A percentile compares a stretch with the other conserved stretches of the same genome.
phyloP scores from a whole-genome alignment of 2,888 invertebrate species.

The Oligia latruncula region DNA sequence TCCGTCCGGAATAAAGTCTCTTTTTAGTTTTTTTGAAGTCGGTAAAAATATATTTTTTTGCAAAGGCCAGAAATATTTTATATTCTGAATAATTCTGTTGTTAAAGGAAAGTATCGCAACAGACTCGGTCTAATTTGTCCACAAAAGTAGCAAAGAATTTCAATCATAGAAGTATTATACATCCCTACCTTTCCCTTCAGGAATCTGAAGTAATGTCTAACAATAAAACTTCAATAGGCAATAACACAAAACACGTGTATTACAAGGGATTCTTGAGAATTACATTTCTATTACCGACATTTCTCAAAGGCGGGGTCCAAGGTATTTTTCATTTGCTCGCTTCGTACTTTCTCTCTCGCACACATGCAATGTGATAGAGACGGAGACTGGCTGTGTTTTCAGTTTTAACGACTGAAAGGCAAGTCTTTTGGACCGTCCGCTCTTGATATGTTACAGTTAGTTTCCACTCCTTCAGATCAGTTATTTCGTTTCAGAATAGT shows the following conservation, averaged over 20 bases:
- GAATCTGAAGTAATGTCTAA: slow-evolving; percentile 40
- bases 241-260: slow-evolving; percentile 56
- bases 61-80: not conserved
- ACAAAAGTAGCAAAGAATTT: not conserved
- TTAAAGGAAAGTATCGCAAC: not conserved
- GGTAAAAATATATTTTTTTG: not conserved
- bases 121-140: not conserved
- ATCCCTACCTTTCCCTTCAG: not conserved
- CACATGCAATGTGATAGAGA: slow-evolving; percentile 16
- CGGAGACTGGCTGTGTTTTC: not conserved
- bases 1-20: too few relatives aligned
- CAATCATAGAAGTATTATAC: not conserved
- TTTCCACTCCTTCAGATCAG: not conserved
- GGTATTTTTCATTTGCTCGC: slow-evolving; percentile 54
- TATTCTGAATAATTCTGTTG: not conserved
- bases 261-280: slow-evolving; percentile 51
- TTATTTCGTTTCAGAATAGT: not conserved
- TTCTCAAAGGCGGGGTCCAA: slow-evolving; percentile 27
- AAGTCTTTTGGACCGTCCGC: not conserved
- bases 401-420: not conserved
- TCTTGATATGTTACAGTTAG: not conserved
- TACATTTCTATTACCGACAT: slow-evolving; percentile 58
- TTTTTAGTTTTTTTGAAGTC: too few relatives aligned
- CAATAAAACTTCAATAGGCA: slow-evolving; percentile 57
- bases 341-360: slow-evolving; percentile 8